Conservation (phyloP, 2,797 vertebrate genomes). For the Helarctos malayanus region DNA sequence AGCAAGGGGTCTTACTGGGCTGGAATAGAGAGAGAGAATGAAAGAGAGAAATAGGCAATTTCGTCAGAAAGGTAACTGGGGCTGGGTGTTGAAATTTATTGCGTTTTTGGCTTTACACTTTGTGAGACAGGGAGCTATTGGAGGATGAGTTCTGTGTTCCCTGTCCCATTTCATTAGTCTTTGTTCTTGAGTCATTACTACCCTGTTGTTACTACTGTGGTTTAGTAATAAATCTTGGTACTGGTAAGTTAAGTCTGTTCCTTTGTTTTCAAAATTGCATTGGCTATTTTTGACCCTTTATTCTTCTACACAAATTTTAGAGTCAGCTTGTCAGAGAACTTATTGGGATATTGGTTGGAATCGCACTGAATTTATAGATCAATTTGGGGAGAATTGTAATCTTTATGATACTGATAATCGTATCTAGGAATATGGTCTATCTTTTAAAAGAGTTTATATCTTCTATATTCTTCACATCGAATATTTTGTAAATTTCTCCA, state of each 20-base stretch:
- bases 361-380: background rate
- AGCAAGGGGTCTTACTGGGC: background rate
- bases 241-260: background rate
- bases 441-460: background rate
- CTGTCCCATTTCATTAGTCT: background rate
- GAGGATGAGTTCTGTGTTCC: background rate
- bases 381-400: background rate
- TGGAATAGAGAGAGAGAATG: background rate
- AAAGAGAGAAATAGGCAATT: background rate
- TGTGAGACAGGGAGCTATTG: background rate
- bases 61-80: background rate
- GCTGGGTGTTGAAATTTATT: background rate
- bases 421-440: background rate
- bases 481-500: background rate
- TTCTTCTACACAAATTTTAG: background rate
- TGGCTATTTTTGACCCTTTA: background rate
- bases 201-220: background rate
- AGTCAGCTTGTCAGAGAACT: background rate
- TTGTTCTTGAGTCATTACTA: background rate
- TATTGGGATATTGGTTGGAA: background rate
- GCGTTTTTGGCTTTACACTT: background rate
- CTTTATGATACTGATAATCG: background rate
- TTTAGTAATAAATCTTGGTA: slow-evolving; percentile 8
- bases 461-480: background rate
- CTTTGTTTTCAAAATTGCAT: background rate